These are phyloP conservation scores for Geotrypetes seraphini DNA, from an alignment of 2,797 vertebrate species.

Conservation along the genomic window DNA sequence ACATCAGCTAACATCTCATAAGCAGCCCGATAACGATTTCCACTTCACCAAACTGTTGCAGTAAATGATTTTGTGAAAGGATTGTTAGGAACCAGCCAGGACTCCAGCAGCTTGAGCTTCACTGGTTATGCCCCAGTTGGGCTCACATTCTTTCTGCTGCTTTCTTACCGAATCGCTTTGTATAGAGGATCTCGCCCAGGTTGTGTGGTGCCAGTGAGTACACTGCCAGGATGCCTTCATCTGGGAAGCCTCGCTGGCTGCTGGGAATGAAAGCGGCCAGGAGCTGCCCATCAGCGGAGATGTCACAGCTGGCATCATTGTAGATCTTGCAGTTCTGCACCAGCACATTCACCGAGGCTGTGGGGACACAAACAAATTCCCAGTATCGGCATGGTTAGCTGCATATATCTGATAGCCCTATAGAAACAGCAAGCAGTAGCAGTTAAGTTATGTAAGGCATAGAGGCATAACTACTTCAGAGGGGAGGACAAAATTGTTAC, in stretches of 20 bases:
- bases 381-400: too few species aligned
- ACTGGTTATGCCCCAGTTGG: not conserved
- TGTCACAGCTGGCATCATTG: slow-evolving; percentile 96
- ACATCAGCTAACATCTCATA: not conserved
- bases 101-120: not conserved
- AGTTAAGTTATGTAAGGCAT: not conserved
- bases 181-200: slow-evolving; percentile 96
- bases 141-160: not conserved
- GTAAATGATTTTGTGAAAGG: too few species aligned
- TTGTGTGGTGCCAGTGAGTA: slow-evolving; percentile 96
- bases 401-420: too few species aligned
- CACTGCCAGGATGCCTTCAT: slow-evolving; percentile 92
- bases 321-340: slow-evolving; percentile 98
- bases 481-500: slow-evolving; percentile 4
- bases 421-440: too few species aligned
- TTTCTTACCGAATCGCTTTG: slow-evolving; percentile 87
- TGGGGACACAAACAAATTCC: slow-evolving; percentile 10
- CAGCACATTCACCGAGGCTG: slow-evolving; percentile 90
- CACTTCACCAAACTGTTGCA: too few species aligned
- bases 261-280: slow-evolving; percentile 95
- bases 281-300: slow-evolving; percentile 91
- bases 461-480: not conserved
- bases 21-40: too few species aligned
- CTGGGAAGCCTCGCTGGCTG: slow-evolving; percentile 92
- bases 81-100: not conserved